Conservation (phyloP, 1,140 invertebrate genomes). For the Antheraea mylitta region DNA sequence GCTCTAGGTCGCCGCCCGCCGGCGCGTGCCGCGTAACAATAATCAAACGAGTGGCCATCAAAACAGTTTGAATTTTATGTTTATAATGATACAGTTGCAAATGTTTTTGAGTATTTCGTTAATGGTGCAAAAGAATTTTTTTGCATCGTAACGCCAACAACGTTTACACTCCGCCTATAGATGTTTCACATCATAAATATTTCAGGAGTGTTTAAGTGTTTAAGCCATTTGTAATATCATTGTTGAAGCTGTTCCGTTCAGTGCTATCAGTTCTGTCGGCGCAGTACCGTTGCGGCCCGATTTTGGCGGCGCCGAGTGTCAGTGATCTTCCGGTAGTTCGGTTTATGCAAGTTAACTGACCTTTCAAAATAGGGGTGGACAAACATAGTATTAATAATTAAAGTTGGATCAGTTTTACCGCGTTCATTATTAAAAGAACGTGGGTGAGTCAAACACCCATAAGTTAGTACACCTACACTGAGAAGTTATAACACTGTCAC, state of each 20-base stretch:
- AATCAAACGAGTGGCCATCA: no score
- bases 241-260: constrained; percentile 8
- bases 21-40: no score
- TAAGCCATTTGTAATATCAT: no score
- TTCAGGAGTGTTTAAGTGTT: not conserved
- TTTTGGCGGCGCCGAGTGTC: constrained; percentile 47
- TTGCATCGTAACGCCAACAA: no score
- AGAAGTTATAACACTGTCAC: no score
- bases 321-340: constrained; percentile 62
- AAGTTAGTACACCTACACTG: no score
- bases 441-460: not conserved
- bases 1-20: no score
- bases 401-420: not conserved
- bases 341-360: constrained; percentile 9
- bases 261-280: constrained; percentile 42
- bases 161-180: no score
- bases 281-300: constrained; percentile 65
- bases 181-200: constrained; percentile 16
- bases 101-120: no score
- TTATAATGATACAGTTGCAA: no score
- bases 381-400: not conserved
- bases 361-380: not conserved
- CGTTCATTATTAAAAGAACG: not conserved
- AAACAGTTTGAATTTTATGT: no score
- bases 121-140: no score